Percentiles rank a stretch among this genome's conserved stretches.
Evolutionary conservation across 2,888 invertebrate genomes (phyloP).

Genomic region (Nomada ruficornis): DNA sequence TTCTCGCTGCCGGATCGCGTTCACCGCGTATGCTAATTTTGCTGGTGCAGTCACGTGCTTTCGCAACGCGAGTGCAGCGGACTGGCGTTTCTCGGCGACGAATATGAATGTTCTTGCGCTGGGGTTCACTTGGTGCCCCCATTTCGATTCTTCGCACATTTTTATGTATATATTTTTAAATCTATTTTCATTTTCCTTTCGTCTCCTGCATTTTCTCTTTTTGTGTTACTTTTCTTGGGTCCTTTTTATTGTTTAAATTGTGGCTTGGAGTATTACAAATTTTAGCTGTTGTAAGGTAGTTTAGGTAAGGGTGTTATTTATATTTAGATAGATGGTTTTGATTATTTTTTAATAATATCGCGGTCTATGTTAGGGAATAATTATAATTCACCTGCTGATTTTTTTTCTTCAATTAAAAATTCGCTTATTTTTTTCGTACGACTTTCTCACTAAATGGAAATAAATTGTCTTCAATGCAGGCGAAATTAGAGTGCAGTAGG

Average conservation of each 20-base stretch:
- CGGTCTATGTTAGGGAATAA: not conserved
- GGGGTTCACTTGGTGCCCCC: not conserved
- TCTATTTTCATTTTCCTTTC: no score
- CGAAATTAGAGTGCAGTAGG: constrained; percentile 13
- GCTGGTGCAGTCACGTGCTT: constrained; percentile 66
- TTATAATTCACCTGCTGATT: not conserved
- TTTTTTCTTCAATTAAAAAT: not conserved
- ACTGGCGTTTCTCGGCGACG: not conserved
- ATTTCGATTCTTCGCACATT: no score
- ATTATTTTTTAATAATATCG: no score
- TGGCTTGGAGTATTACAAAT: no score
- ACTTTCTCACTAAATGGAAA: constrained; percentile 6
- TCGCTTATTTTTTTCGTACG: not conserved
- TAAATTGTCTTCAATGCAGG: constrained; percentile 30
- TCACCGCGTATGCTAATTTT: constrained; percentile 74
- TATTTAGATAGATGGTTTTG: no score
- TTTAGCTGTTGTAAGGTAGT: no score
- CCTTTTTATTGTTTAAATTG: no score
- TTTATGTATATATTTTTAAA: no score
- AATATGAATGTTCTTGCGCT: not conserved
- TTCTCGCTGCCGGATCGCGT: constrained; percentile 46
- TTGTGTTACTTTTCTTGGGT: no score
- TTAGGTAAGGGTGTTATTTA: no score
- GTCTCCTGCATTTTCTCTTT: no score
- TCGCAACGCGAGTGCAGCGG: constrained; percentile 49